These are phyloP conservation scores for Gastrophryne carolinensis DNA, from an alignment of 2,797 vertebrate genomes.

Conservation along the genomic window DNA sequence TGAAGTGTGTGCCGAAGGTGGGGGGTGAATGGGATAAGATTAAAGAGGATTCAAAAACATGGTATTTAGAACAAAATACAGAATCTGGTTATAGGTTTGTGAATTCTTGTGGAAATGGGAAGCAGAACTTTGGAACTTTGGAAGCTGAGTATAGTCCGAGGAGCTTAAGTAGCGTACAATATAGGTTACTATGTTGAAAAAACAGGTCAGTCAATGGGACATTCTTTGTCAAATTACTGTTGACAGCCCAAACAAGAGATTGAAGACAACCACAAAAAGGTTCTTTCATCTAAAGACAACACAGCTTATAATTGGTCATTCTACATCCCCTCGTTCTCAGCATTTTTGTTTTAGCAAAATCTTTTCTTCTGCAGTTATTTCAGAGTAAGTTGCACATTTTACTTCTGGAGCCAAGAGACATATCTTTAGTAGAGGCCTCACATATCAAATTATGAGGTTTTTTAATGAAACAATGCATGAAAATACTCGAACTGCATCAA, in stretches of 20 bases:
- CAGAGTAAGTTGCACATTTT: conserved; percentile 56
- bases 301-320: conserved; percentile 72
- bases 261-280: conserved; percentile 68
- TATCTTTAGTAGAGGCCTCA: conserved; percentile 28
- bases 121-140: background rate
- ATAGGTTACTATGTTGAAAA: conserved; percentile 71
- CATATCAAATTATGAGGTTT: conserved; percentile 37
- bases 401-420: conserved; percentile 22
- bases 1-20: conserved; percentile 65
- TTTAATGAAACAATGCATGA: conserved; percentile 17
- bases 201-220: conserved; percentile 71
- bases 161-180: conserved; percentile 65
- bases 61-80: background rate
- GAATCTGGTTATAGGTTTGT: background rate
- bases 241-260: conserved; percentile 76
- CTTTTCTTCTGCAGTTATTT: conserved; percentile 64
- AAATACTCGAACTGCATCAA: conserved; percentile 30
- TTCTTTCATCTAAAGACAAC: conserved; percentile 74
- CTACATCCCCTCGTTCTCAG: conserved; percentile 64
- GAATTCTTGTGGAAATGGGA: background rate
- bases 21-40: conserved; percentile 61
- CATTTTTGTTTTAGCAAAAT: conserved; percentile 54
- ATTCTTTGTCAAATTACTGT: conserved; percentile 74
- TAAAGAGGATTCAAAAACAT: conserved; percentile 56
- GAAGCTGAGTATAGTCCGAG: conserved; percentile 51